phyloP scores from a whole-genome alignment of 1,140 invertebrate species.

The Drosophila serrata region DNA sequence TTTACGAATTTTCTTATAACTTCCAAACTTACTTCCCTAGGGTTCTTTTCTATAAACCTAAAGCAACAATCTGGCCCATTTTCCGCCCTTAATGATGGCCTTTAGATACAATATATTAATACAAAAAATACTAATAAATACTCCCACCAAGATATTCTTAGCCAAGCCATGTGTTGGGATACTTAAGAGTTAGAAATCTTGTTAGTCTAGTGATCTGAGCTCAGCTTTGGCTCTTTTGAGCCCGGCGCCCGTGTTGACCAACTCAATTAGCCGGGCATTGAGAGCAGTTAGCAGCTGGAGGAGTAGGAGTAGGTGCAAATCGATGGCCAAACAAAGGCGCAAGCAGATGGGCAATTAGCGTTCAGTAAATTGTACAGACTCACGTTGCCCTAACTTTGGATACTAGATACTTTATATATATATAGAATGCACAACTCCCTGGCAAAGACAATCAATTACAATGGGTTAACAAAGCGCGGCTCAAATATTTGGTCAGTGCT shows the following conservation, averaged over 20 bases:
- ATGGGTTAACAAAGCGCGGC: slow-evolving; percentile 57
- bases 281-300: slow-evolving; percentile 72
- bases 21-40: rapidly evolving
- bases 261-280: slow-evolving; percentile 74
- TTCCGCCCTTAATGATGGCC: not conserved
- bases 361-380: slow-evolving; percentile 36
- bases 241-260: slow-evolving; percentile 63
- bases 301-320: slow-evolving; percentile 66
- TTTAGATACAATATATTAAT: not conserved
- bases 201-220: not conserved
- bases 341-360: slow-evolving; percentile 76
- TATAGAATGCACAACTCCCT: slow-evolving; percentile 6
- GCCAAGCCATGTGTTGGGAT: not conserved
- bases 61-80: not conserved
- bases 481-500: slow-evolving; percentile 66
- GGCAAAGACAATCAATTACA: slow-evolving; percentile 73
- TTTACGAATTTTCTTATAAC: rapidly evolving
- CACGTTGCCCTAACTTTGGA: not conserved
- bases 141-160: not conserved
- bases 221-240: not conserved
- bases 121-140: not conserved
- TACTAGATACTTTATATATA: not conserved
- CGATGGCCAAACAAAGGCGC: slow-evolving; percentile 70
- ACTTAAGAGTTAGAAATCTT: slow-evolving; percentile 11
- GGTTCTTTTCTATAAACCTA: not conserved